Percentiles rank a stretch among this genome's conserved stretches.
phyloP scores from a whole-genome alignment of 2,888 invertebrate genomes.

The Aphodius sticticus region DNA sequence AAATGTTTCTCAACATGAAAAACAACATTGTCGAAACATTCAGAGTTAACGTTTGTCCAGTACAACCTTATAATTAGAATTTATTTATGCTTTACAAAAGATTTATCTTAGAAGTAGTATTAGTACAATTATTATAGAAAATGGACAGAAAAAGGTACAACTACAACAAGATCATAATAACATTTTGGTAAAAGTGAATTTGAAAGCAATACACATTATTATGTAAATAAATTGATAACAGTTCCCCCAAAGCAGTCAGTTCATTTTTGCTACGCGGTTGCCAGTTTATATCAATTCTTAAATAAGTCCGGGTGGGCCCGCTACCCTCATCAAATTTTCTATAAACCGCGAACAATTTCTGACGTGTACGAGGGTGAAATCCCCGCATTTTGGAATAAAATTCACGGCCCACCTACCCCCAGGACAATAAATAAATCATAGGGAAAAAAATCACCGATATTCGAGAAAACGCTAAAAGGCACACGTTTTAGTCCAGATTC shows the following conservation, averaged over 20 bases:
- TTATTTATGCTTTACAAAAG: too few relatives aligned
- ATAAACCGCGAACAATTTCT: constrained; percentile 60
- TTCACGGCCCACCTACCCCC: constrained; percentile 53
- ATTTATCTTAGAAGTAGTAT: too few relatives aligned
- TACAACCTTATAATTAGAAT: too few relatives aligned
- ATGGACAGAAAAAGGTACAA: too few relatives aligned
- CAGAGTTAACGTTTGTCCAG: too few relatives aligned
- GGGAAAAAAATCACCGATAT: background rate
- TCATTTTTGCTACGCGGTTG: background rate
- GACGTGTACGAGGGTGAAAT: constrained; percentile 56
- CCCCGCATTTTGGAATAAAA: constrained; percentile 48
- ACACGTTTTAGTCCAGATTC: background rate
- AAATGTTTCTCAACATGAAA: too few relatives aligned
- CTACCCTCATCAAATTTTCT: constrained; percentile 57
- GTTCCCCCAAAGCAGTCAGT: background rate
- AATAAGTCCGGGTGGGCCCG: constrained; percentile 25
- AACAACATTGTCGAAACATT: too few relatives aligned
- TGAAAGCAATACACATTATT: background rate
- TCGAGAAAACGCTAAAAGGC: background rate
- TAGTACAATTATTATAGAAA: too few relatives aligned
- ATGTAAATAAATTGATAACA: background rate
- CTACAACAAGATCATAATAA: too few relatives aligned
- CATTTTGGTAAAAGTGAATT: too few relatives aligned
- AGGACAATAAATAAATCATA: constrained; percentile 39
- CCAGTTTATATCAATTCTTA: constrained; percentile 28